Percentiles rank a stretch among this genome's conserved stretches.
phyloP scores from a whole-genome alignment of 1,140 invertebrate genomes.

The Drosophila saltans region DNA sequence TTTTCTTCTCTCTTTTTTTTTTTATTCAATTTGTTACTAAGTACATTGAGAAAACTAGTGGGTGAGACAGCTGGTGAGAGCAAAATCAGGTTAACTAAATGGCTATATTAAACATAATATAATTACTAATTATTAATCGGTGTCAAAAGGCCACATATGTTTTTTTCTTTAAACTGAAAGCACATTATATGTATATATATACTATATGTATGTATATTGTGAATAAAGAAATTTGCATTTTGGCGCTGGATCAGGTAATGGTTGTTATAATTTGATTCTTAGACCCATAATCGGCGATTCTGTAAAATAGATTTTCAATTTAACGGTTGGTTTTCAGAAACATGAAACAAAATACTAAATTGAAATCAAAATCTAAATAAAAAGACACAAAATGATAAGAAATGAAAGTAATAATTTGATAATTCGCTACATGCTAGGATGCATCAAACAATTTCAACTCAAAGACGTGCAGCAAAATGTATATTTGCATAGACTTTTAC shows the following conservation, averaged over 20 bases:
- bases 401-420: conserved; percentile 25
- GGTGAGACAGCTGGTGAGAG: not conserved
- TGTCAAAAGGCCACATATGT: conserved; percentile 73
- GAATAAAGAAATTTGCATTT: conserved; percentile 41
- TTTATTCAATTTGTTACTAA: conserved; percentile 46
- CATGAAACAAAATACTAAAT: not conserved
- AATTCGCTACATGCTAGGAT: conserved; percentile 33
- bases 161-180: conserved; percentile 44
- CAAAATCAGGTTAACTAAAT: conserved; percentile 37
- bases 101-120: conserved; percentile 30
- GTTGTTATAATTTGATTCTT: conserved; percentile 84
- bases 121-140: conserved; percentile 62
- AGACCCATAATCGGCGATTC: conserved; percentile 84
- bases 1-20: not conserved
- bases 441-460: conserved; percentile 17
- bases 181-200: conserved; percentile 38
- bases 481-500: conserved; percentile 24
- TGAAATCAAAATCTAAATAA: conserved; percentile 61
- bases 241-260: conserved; percentile 75
- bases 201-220: conserved; percentile 26
- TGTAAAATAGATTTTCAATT: conserved; percentile 50
- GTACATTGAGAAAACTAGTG: conserved; percentile 40
- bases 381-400: conserved; percentile 70
- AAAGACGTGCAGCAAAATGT: conserved; percentile 30
- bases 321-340: not conserved